Evolutionary conservation across 2,113 vertebrate genomes (phyloP), one percentile per base, ranked within the genome.

Genomic region (Mustela nigripes): DNA sequence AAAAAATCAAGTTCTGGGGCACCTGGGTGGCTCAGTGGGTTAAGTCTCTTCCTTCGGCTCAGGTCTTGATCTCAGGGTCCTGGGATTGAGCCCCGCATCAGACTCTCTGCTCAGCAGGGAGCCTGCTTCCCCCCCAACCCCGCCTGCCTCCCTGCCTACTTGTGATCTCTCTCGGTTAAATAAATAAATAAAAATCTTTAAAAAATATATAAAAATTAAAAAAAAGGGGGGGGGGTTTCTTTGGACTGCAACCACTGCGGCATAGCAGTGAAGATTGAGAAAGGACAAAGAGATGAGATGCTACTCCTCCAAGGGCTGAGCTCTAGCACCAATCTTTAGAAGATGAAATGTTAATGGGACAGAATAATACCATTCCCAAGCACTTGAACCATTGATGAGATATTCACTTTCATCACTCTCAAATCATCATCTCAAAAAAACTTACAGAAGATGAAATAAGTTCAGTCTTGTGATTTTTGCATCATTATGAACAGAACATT

Each of bases 401-500:
- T 81, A 86, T 7, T 87, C 67, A 87, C 18, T 85, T 90, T 48
- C 62, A 71, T 3, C 89, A 36, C 36, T 95, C 60, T 96, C 45
- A 95, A 91, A 97, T 85, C 21, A 87, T 65, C 36, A 80, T 79
- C 79, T 96, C n/a, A 48, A 91, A 91, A 93, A 93, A 80, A 39
- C 24, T 50, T 88, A 78, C 24, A 74, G 39, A 90, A 91, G 63
- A 87, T 65, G 7, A 94, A 88, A 39, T 45, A 88, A 87, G 86
- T 84, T 95, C 39, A 63, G 36, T 89, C 16, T 31, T 69, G 22
- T 56, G 39, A 93, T 36, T 85, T 95, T 95, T 45, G 85, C 11
- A 82, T 21, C 48, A 83, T 89, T 95, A 85, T 56, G 76, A 92
- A 85, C 1, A 56, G 53, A 93, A 60, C 11, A 83, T 65, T 67